Evolutionary conservation across 2,797 vertebrate genomes (phyloP), one percentile per base, ranked within the genome.

Genomic region (Platalea minor): DNA sequence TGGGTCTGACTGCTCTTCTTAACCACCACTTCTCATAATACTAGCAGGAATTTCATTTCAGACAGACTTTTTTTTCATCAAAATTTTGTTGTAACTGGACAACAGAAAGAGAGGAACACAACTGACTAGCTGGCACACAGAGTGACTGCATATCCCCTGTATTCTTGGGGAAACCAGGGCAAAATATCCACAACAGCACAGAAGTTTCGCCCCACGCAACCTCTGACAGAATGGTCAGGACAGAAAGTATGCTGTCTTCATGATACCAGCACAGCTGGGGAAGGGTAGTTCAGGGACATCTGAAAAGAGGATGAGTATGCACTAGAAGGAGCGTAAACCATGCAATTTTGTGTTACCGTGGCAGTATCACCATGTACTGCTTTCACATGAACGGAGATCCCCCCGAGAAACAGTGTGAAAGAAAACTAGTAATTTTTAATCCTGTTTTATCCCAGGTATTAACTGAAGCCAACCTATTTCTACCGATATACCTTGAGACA

Each of bases 391-490:
- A 65, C 1, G 3, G 35, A 86, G 41, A 92, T 25, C 5, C 7
- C 17, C 8, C 24, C 26, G 10, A 9, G 11, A 51, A 70, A 76
- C 3, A 64, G 5, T 7, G 24, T 33, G 24, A 91, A 88, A 81
- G n/a, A 76, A 92, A 78, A 95, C 50, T 2, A 57, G 50, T 26
- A 21, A 13, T 0, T 46, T 85, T 70, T 45, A 64, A 82, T 86
- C 13, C 19, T 48, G 4, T 37, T 82, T 78, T 63, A 67, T 45
- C 21, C n/a, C 43, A 63, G 20, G 54, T 67, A 94, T 83, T 95
- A 96, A 97, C 85, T 92, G 93, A 94, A 97, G 91, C 25, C 84
- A 91, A 80, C 73, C 86, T 96, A 85, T 79, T 97, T 97, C 85
- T 97, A 93, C 86, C 11, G 20, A 87, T 67, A 28, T 17, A 94